Evolutionary conservation across 2,888 invertebrate species (phyloP), one percentile per base, ranked within the genome.

Genomic region (Volucella bombylans): DNA sequence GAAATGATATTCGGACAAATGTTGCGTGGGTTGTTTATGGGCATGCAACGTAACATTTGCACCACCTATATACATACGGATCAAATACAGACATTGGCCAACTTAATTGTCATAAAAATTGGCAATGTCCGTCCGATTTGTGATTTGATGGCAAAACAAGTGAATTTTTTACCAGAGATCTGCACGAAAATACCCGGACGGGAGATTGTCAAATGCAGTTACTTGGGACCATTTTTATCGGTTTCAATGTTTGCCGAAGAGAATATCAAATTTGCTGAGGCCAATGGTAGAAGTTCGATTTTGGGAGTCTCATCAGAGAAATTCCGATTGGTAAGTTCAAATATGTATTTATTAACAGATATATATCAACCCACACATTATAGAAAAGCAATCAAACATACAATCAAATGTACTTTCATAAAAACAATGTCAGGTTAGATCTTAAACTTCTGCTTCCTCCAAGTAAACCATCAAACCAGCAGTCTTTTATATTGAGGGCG

Each of bases 161-260:
- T 94, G 3, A 96, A 97, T 90, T 97, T 96, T 92, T 90, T 94
- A 78, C 97, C 96, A 0, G 94, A 94, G 10, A 92, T 95, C 1
- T 93, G 95, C 87, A 96, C 96, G 1, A 94, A 94, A 1, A 96
- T 96, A 8, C 93, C 94, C 0, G 99, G 99, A 0, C 93, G 97
- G 52, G 99, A 99, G 92, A 93, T 98, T 76, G 95, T 96, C 0
- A 94, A 95, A 67, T 95, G 96, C 59, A 96, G 97, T 74, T 97
- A 95, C 90, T 93, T 99, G 8, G 98, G 98, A 14, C 97, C 98
- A 0, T 98, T 99, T 92, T 93, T 99, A 86, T 95, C 95, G 10
- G 95, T 98, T 0, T 98, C 98, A 0, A 94, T 98, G 1, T 97
- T 98, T 91, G 97, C 97, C 47, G 98, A 99, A 90, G 98, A 98